Conservation (phyloP, 2,113 vertebrate species). For the Dendrocopos noguchii region DNA sequence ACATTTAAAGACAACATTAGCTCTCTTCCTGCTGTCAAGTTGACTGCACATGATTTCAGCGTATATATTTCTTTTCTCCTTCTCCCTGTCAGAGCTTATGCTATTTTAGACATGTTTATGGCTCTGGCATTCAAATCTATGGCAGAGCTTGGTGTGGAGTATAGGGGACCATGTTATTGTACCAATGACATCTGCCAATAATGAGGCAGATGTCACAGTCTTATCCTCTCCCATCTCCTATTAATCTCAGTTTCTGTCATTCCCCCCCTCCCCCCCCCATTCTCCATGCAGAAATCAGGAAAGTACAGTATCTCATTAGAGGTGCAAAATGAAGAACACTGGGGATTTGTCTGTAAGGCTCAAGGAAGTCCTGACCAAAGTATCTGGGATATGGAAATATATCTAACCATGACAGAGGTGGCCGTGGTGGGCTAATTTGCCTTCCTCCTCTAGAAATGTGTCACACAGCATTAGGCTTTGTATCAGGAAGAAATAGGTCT, state of each 20-base stretch:
- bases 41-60: background rate
- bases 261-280: background rate
- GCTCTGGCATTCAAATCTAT: background rate
- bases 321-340: background rate
- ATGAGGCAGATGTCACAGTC: background rate
- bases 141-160: background rate
- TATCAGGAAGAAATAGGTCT: background rate
- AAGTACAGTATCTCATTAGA: background rate
- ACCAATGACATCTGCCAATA: background rate
- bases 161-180: background rate
- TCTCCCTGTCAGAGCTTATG: background rate
- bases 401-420: background rate
- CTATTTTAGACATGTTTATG: background rate
- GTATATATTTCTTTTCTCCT: background rate
- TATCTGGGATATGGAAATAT: background rate
- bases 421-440: background rate
- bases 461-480: background rate
- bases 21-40: background rate
- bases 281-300: background rate
- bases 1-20: background rate
- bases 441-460: background rate
- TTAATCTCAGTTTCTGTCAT: background rate
- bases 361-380: background rate
- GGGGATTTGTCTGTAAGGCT: background rate
- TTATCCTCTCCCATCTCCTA: background rate